Evolutionary conservation across 2,888 invertebrate genomes (phyloP), one percentile per base, ranked within the genome.

Genomic region (Leucophenga maculata): DNA sequence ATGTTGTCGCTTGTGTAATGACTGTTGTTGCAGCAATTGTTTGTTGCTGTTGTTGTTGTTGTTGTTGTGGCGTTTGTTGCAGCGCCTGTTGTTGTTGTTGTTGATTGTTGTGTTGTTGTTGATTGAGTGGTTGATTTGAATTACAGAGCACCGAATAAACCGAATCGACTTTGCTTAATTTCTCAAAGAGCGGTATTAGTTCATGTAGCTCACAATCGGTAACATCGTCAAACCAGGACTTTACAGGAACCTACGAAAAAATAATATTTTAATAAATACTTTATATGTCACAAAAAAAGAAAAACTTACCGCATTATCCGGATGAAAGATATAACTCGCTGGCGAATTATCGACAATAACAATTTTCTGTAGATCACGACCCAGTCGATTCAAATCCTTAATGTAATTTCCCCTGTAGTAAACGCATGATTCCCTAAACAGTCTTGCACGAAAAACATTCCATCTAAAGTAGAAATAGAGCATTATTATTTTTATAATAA

Each of bases 351-450:
- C 99, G 80, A 99, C 96, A 86, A 99, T 99, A 86, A 99, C 94
- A 86, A 98, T 97, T 89, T 97, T 95, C 85, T 96, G 94, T 88
- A 99, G 91, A 90, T 98, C 97, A 77, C 99, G 92, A 72, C 99
- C 99, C 78, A 99, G 91, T 87, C 97, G 96, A 91, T 97, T 97
- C 86, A 99, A 93, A 92, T 99, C 99, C 92, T 99, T 99, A 85
- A 99, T 99, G 91, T 99, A 99, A 91, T 99, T 99, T 83, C 99
- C 99, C 90, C 97, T 93, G 91, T 99, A 97, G 92, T 98, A 99
- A 89, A 99, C 99, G 91, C 99, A 99, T 82, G 99, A 98, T 92
- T 99, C 99, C 89, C 99, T 93, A 92, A 99, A 99, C 86, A 99
- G 91, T 86, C 99, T 93, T 83, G 96, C 94, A 86, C 97, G 93